A percentile compares a stretch with the other conserved stretches of the same genome.
Conservation (phyloP, 2,797 vertebrate species). For the Enoplosus armatus region DNA sequence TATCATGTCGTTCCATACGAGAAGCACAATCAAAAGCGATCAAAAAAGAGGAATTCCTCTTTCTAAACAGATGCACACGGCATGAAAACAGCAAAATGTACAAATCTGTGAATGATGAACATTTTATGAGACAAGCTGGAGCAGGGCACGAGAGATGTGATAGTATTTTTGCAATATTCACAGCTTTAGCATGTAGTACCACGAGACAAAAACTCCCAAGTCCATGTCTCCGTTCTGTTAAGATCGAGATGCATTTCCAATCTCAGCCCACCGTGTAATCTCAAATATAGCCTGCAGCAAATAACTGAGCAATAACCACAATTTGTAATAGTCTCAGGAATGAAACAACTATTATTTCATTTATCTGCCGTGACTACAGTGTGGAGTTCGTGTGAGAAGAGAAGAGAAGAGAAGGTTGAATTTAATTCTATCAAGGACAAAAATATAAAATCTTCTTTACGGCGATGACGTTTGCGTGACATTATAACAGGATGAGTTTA, state of each 20-base stretch:
- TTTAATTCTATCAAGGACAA: conserved; percentile 12
- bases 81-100: conserved; percentile 11
- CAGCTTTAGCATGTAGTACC: not conserved
- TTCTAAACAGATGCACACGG: not conserved
- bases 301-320: conserved; percentile 40
- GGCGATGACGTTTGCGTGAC: conserved; percentile 56
- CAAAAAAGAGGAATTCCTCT: conserved; percentile 24
- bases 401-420: conserved; percentile 10
- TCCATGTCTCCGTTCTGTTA: conserved; percentile 28
- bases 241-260: conserved; percentile 37
- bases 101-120: not conserved
- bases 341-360: conserved; percentile 37
- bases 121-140: conserved; percentile 5
- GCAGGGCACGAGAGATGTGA: not conserved
- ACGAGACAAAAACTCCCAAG: conserved; percentile 8
- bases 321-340: conserved; percentile 52
- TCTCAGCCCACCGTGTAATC: conserved; percentile 35
- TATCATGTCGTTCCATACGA: conserved; percentile 34
- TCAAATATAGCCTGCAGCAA: conserved; percentile 56
- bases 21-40: conserved; percentile 18
- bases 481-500: conserved; percentile 44
- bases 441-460: conserved; percentile 3
- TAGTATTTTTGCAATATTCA: conserved; percentile 20
- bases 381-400: conserved; percentile 17
- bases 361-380: conserved; percentile 16